Base-by-base conservation (phyloP, 1,140 invertebrate species). In the Lepidotrigona ventralis region DNA sequence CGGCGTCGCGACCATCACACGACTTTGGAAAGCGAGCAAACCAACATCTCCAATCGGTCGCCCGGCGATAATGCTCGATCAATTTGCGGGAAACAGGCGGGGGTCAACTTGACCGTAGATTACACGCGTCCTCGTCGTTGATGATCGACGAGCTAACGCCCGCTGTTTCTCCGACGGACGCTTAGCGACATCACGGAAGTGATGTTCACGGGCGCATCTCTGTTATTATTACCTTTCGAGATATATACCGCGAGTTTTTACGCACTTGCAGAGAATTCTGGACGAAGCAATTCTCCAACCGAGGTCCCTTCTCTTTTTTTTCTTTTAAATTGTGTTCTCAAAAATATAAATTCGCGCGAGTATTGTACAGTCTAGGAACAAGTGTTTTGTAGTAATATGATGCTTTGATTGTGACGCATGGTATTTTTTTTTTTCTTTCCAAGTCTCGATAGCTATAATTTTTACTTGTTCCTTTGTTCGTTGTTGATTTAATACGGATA, bases 1-100 rank as follows among this genome's bases (percentile, higher is more conserved):
- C 26, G 64, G 74, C 77, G 54, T 60, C 66, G 60, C 71, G 83
- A 87, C 86, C 85, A 87, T 76, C 79, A 87, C 73, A 21, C 15
- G 72, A 70, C 84, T 85, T 85, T 84, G 70, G 72, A 54, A 81
- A 77, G 73, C 69, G 74, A 88, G 54, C 68, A 46, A 46, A 29
- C 19, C 70, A 76, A 79, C 78, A 79, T 78, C 82, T 63, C 26
- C 70, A 51, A 19, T 66, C 56, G 53, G 14, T 17, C 39, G 39
- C 6, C 9, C 2, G 23, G 21, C 9, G 17, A 21, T 54, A 23
- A 15, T 76, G 23, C 39, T 46, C 8, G 54, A 51, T 51, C 75
- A 51, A 33, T 78, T n/a, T 51, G 33, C 23, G 23, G 21, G 21
- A 46, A 23, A 39, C 23, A n/a, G 29, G 21, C 39, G 4, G n/a